These are phyloP conservation scores for Drosophila longiperda DNA, from an alignment of 2,888 invertebrate genomes.

Conservation along the genomic window DNA sequence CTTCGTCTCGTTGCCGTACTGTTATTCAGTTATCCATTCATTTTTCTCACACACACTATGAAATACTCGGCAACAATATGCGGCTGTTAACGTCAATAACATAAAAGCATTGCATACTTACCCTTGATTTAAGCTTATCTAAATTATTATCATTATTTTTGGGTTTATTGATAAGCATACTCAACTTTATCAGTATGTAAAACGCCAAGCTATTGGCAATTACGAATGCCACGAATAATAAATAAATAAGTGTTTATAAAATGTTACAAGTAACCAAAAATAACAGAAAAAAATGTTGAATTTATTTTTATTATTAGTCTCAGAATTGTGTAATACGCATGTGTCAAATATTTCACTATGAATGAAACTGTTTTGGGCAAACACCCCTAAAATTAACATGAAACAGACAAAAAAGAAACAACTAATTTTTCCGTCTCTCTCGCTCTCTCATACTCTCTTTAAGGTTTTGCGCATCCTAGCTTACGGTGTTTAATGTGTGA, in stretches of 20 bases:
- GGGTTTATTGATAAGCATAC: constrained; percentile 34
- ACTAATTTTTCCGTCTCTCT: not conserved
- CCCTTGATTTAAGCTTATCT: constrained; percentile 33
- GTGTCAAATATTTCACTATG: constrained; percentile 31
- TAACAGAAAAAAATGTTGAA: not conserved
- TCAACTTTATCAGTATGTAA: constrained; percentile 39
- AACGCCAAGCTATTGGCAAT: constrained; percentile 1
- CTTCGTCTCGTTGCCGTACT: not conserved
- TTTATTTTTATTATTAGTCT: not conserved
- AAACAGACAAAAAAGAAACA: constrained; percentile 6
- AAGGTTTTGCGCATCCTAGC: constrained; percentile 24
- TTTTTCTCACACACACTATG: not conserved
- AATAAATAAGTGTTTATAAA: not conserved
- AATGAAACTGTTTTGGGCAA: constrained; percentile 34
- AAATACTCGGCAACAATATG: not conserved
- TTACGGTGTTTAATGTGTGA: constrained; percentile 58
- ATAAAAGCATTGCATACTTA: constrained; percentile 18
- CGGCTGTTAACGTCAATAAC: not conserved
- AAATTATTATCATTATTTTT: constrained; percentile 34
- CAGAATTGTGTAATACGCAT: constrained; percentile 27
- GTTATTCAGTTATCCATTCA: not conserved
- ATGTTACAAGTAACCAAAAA: not conserved
- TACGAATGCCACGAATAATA: not conserved
- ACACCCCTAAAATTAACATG: constrained; percentile 28
- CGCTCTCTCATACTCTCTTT: constrained; percentile 5